A percentile compares a stretch with the other conserved stretches of the same genome.
These are phyloP conservation scores for Ahaetulla prasina DNA, from an alignment of 2,113 vertebrate species.

Conservation along the genomic window DNA sequence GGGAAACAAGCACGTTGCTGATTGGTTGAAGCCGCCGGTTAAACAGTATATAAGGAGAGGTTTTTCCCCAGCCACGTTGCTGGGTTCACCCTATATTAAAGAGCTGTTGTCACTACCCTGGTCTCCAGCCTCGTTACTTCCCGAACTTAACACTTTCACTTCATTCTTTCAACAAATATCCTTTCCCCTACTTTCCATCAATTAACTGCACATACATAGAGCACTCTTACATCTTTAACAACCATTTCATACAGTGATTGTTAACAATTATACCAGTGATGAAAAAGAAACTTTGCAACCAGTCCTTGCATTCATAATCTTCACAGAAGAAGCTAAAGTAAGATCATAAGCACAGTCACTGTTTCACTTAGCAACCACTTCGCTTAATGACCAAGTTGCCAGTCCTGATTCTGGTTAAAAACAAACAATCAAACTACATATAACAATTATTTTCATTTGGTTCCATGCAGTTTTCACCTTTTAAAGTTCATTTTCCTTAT, in stretches of 20 bases:
- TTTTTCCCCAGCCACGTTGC: too few relatives aligned
- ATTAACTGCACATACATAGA: not conserved
- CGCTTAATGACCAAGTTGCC: not conserved
- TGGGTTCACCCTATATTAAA: too few relatives aligned
- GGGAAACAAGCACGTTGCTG: too few relatives aligned
- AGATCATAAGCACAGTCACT: not conserved
- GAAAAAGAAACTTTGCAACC: too few relatives aligned
- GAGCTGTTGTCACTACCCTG: too few relatives aligned
- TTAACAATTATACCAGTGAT: not conserved
- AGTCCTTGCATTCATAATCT: too few relatives aligned
- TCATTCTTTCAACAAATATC: not conserved
- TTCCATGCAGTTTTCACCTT: not conserved
- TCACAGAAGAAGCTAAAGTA: not conserved
- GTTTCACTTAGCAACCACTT: not conserved
- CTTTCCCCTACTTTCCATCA: not conserved
- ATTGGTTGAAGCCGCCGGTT: too few relatives aligned
- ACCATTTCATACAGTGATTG: not conserved
- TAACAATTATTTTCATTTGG: not conserved
- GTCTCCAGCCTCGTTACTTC: too few relatives aligned
- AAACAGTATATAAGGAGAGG: too few relatives aligned
- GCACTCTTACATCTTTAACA: not conserved
- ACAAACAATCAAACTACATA: not conserved
- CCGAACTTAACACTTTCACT: too few relatives aligned
- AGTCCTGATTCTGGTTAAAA: not conserved
- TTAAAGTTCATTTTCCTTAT: not conserved